A percentile compares a stretch with the other conserved stretches of the same genome.
These are phyloP conservation scores for Sitta europaea DNA, from an alignment of 2,113 vertebrate genomes.

Conservation along the genomic window DNA sequence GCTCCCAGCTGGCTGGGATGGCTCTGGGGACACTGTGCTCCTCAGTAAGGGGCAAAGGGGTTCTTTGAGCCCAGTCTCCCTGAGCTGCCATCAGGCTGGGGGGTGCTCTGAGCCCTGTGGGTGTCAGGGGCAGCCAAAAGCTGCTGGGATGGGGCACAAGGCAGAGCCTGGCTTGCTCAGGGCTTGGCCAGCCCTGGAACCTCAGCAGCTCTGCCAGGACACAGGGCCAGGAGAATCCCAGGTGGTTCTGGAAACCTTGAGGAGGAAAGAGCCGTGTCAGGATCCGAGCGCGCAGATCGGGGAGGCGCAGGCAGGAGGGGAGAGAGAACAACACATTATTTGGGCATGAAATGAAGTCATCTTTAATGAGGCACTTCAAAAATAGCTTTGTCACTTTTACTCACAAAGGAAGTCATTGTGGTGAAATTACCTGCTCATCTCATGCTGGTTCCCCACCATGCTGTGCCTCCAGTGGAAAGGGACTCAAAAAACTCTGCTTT, in stretches of 20 bases:
- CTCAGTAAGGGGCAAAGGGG: rapidly evolving
- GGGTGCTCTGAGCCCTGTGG: background rate
- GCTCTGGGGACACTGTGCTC: background rate
- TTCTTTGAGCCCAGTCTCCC: background rate
- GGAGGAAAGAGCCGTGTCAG: rapidly evolving
- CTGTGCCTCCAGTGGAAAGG: background rate
- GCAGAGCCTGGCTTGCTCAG: background rate
- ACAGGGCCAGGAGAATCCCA: rapidly evolving
- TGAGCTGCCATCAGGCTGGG: rapidly evolving
- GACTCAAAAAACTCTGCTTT: background rate
- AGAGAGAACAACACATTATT: background rate
- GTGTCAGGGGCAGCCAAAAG: rapidly evolving
- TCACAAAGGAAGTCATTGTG: constrained; percentile 51
- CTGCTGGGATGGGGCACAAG: background rate
- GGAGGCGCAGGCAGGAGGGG: background rate
- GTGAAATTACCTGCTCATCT: constrained; percentile 13
- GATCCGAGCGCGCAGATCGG: rapidly evolving
- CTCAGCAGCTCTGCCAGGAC: rapidly evolving
- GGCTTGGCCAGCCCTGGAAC: background rate
- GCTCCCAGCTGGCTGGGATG: background rate
- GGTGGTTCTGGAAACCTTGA: rapidly evolving
- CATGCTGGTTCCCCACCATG: background rate
- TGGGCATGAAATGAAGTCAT: background rate
- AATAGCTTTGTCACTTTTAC: constrained; percentile 30
- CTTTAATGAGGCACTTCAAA: background rate